phyloP scores from a whole-genome alignment of 2,797 vertebrate genomes.

The Eurystomus glaucurus region DNA sequence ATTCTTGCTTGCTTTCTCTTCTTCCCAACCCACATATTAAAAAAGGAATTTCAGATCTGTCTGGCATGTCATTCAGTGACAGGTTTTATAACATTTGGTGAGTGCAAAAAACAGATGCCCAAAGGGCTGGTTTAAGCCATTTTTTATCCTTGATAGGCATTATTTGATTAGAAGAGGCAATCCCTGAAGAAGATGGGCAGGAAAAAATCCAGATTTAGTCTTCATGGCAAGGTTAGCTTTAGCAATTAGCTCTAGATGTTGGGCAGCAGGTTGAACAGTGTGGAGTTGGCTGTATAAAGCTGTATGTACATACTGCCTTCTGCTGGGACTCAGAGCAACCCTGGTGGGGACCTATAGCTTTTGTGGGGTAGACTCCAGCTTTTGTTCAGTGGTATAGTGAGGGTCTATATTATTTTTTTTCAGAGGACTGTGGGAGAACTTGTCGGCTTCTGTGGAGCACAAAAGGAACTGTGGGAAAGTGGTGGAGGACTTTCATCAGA shows the following conservation, averaged over 20 bases:
- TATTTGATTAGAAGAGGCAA: background rate
- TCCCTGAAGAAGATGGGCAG: background rate
- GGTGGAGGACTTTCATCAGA: conserved; percentile 61
- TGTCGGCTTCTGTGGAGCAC: background rate
- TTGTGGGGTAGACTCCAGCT: background rate
- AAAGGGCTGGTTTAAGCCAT: background rate
- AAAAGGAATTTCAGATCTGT: conserved; percentile 26
- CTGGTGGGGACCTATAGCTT: background rate
- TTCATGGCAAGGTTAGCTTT: background rate
- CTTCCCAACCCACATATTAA: background rate
- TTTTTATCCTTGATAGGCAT: background rate
- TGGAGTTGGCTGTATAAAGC: background rate
- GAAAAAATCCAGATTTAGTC: background rate
- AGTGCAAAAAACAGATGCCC: background rate
- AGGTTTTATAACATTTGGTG: background rate
- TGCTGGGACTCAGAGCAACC: background rate
- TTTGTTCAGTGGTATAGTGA: background rate
- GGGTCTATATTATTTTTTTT: background rate
- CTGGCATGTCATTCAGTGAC: background rate
- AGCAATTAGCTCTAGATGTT: background rate
- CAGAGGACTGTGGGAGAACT: background rate
- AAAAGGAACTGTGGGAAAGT: conserved; percentile 72
- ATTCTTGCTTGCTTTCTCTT: background rate
- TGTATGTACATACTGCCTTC: background rate
- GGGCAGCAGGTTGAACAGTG: background rate